Evolutionary conservation across 2,113 vertebrate genomes (phyloP).

Genomic region (Zootoca vivipara): DNA sequence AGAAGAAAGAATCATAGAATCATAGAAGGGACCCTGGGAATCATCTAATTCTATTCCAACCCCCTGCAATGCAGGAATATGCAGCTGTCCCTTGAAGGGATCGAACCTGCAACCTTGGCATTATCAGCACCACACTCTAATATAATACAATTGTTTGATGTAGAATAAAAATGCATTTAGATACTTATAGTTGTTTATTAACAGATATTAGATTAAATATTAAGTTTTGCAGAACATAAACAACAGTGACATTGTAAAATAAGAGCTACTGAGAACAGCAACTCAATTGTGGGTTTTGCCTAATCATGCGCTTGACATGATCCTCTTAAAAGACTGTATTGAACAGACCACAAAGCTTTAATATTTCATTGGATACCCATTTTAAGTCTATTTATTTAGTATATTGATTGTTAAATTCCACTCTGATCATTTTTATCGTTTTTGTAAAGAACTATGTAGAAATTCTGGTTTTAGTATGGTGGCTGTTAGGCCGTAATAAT

Average conservation of each 20-base stretch:
- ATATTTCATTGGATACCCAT: not conserved
- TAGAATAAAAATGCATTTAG: not conserved
- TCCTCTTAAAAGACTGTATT: slow-evolving; percentile 6
- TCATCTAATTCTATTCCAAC: too few relatives aligned
- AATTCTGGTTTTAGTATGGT: too few relatives aligned
- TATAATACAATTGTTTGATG: not conserved
- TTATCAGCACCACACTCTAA: too few relatives aligned
- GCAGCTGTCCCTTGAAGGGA: too few relatives aligned
- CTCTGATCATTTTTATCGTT: too few relatives aligned
- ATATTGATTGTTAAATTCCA: too few relatives aligned
- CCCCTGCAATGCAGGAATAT: too few relatives aligned
- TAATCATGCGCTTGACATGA: not conserved
- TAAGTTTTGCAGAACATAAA: not conserved
- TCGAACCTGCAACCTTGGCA: too few relatives aligned
- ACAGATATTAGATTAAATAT: not conserved
- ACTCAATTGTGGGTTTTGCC: not conserved
- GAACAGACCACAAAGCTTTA: not conserved
- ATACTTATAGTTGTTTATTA: slow-evolving; percentile 2
- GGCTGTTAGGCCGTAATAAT: too few relatives aligned
- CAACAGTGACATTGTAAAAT: not conserved
- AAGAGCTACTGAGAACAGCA: not conserved
- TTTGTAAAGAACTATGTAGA: too few relatives aligned
- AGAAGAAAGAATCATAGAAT: not conserved
- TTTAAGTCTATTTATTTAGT: too few relatives aligned
- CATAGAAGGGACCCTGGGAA: too few relatives aligned